Evolutionary conservation across 1,140 invertebrate species (phyloP), one percentile per base, ranked within the genome.

Genomic region (Mya arenaria): DNA sequence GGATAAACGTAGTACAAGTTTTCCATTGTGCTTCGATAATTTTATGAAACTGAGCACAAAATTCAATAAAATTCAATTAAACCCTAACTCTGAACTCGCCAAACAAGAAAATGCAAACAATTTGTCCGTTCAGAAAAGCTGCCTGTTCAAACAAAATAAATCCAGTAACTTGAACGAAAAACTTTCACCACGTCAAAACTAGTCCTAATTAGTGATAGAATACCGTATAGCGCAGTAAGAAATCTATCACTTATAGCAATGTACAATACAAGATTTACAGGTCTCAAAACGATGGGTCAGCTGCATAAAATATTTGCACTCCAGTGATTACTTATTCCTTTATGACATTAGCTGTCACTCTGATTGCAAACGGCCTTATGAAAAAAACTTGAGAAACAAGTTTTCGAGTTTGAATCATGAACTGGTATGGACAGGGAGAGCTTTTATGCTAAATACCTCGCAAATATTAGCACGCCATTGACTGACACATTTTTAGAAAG

Each of bases 1-100:
- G 97, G 97, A 91, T 92, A 87, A 25, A 87, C 82, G 73, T 87
- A 87, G 74, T 83, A 87, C 34, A 87, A 30, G 65, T 80, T 78
- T 28, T 86, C 85, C 85, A 86, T 85, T 83, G 82, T 58, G 23
- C 15, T 41, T n/a, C 52, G 34, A 28, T 34, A 34, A 32, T 36
- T 8, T 36, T 19, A 34, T 30, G 1, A 58, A 41, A 63, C 60
- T 75, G 58, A 41, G 23, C 36, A 65, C 28, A 65, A 60, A 34
- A 48, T 60, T 63, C 39, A 63, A 75, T 75, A 75, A 75, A 30
- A 62, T 75, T 75, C 62, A 75, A 75, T 75, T 63, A 75, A 63
- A 75, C 52, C 62, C 56, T 60, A 75, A 63, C 73, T 65, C 37
- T 4, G 13, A 39, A 63, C 73, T n/a, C 23, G 58, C 63, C 63